Evolutionary conservation across 2,888 invertebrate species (phyloP).

Genomic region (Dasypolia templi): DNA sequence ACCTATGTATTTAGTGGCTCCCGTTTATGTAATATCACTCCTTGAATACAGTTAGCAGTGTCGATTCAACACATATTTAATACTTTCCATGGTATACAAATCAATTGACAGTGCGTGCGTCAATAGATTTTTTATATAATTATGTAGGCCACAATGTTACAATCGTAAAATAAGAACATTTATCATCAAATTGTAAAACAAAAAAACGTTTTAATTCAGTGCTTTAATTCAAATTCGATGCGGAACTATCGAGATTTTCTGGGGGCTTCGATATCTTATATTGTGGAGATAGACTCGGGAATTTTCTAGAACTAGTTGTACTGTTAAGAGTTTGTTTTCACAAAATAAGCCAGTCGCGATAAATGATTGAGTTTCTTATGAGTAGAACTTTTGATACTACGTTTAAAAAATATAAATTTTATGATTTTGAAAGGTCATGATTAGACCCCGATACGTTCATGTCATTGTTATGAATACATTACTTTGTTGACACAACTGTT

Average conservation of each 20-base stretch:
- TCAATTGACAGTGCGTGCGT: not conserved
- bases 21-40: not conserved
- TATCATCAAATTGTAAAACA: not conserved
- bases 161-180: not conserved
- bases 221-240: not conserved
- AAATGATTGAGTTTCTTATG: not conserved
- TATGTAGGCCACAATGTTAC: not conserved
- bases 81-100: not conserved
- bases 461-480: constrained; percentile 6
- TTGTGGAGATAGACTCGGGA: not conserved
- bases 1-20: not conserved
- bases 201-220: not conserved
- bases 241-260: not conserved
- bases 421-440: constrained; percentile 19
- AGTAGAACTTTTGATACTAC: not conserved
- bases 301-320: not conserved
- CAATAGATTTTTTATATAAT: constrained; percentile 1
- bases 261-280: not conserved
- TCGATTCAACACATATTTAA: constrained; percentile 2
- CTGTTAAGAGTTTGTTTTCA: too few relatives aligned
- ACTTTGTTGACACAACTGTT: constrained; percentile 7
- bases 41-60: not conserved
- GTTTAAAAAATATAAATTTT: not conserved
- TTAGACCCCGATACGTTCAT: constrained; percentile 1
- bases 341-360: not conserved